phyloP scores from a whole-genome alignment of 2,797 vertebrate genomes.

The Micrastur ruficollis region DNA sequence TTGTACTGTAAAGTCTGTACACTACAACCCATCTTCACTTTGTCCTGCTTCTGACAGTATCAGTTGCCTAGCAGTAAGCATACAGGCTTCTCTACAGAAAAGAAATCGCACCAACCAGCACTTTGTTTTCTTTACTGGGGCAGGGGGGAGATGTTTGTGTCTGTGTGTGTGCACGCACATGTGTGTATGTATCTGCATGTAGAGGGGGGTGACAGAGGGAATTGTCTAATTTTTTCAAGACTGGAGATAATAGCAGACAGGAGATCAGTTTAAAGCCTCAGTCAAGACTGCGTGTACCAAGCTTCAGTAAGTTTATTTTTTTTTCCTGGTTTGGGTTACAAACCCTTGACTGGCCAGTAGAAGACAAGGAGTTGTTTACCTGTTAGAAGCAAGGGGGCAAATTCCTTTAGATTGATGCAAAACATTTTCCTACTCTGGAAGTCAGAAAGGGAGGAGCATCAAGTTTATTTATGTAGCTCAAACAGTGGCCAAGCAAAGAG shows the following conservation, averaged over 20 bases:
- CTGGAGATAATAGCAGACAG: not conserved
- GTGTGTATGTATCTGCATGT: rapidly evolving
- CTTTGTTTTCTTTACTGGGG: not conserved
- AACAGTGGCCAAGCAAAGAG: conserved; percentile 5
- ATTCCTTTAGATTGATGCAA: conserved; percentile 59
- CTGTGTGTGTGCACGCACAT: rapidly evolving
- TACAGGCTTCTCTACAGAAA: not conserved
- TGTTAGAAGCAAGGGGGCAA: conserved; percentile 60
- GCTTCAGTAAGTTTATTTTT: not conserved
- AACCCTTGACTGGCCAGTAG: not conserved
- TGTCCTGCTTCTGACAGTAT: not conserved
- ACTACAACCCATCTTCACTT: not conserved
- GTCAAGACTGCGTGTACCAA: not conserved
- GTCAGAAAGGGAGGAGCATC: conserved; percentile 48
- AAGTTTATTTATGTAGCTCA: conserved; percentile 55
- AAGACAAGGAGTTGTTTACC: conserved; percentile 56
- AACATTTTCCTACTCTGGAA: conserved; percentile 38
- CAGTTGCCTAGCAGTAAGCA: not conserved
- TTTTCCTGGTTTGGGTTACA: not conserved
- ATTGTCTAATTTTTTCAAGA: not conserved
- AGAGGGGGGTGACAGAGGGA: not conserved
- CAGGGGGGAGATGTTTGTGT: not conserved
- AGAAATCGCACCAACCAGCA: not conserved
- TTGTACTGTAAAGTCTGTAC: not conserved
- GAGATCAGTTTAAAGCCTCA: not conserved